Percentiles rank a stretch among this genome's conserved stretches.
Evolutionary conservation across 2,113 vertebrate species (phyloP).

Genomic region (Balaenoptera acutorostrata): DNA sequence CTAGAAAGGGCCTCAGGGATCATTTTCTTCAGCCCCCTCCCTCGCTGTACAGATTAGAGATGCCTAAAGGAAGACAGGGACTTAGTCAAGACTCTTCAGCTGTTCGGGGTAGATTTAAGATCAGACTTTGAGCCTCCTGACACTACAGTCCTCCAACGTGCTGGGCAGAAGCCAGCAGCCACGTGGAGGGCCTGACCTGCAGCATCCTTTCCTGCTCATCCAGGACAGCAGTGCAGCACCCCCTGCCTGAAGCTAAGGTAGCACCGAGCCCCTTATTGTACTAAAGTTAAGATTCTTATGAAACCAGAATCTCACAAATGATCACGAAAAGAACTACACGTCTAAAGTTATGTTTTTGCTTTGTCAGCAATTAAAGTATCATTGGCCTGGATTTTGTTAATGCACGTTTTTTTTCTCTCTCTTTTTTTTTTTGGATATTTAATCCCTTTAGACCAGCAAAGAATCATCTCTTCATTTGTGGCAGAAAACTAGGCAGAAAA

Average conservation of each 20-base stretch:
- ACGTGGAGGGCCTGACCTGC: fast-evolving
- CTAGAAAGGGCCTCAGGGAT: background rate
- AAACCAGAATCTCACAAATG: background rate
- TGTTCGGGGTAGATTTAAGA: background rate
- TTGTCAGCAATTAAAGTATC: constrained; percentile 11
- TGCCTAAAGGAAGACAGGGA: background rate
- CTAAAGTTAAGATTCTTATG: background rate
- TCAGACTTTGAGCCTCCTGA: background rate
- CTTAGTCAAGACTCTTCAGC: background rate
- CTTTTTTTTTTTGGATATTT: background rate
- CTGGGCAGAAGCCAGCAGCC: background rate
- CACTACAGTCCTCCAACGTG: no score
- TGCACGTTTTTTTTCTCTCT: background rate
- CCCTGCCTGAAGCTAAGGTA: background rate
- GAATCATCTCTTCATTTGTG: background rate
- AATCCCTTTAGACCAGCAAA: background rate
- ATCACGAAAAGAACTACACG: background rate
- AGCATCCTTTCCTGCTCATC: background rate
- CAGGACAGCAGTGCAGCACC: background rate
- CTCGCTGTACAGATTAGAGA: background rate
- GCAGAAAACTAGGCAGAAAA: constrained; percentile 5
- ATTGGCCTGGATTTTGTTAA: background rate
- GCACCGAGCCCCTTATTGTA: background rate
- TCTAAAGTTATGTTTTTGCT: background rate
- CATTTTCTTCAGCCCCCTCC: background rate